A percentile compares a stretch with the other conserved stretches of the same genome.
These are phyloP conservation scores for Seriola quinqueradiata DNA, from an alignment of 2,113 vertebrate species.

Conservation along the genomic window DNA sequence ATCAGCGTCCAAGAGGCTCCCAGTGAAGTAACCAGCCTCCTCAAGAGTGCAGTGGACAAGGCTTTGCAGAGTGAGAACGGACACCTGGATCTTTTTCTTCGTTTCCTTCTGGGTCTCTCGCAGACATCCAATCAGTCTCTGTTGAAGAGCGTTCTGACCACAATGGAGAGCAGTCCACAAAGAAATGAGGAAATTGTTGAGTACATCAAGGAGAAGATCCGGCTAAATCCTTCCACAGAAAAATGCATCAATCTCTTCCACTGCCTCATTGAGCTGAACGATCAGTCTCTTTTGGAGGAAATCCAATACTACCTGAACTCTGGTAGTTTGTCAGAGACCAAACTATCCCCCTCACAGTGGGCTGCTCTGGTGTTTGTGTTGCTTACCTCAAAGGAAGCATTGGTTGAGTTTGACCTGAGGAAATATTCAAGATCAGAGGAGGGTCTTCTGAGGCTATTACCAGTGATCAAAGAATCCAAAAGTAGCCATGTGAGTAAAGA, in stretches of 20 bases:
- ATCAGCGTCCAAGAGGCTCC: neutral
- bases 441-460: conserved; percentile 33
- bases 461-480: conserved; percentile 44
- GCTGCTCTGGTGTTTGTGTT: conserved; percentile 49
- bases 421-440: conserved; percentile 52
- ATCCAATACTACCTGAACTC: conserved; percentile 43
- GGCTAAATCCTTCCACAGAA: conserved; percentile 9
- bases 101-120: conserved; percentile 52
- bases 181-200: conserved; percentile 5
- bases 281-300: conserved; percentile 40
- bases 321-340: conserved; percentile 21
- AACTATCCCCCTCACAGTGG: conserved; percentile 40
- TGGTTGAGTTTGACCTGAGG: conserved; percentile 42
- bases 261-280: conserved; percentile 40
- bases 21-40: neutral
- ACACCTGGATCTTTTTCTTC: conserved; percentile 47
- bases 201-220: conserved; percentile 52
- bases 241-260: conserved; percentile 51
- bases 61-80: conserved; percentile 35
- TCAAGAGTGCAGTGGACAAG: conserved; percentile 42
- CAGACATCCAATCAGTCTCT: conserved; percentile 25
- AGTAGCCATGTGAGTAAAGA: conserved; percentile 32
- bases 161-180: neutral
- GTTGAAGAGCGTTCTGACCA: conserved; percentile 23
- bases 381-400: conserved; percentile 24